These are phyloP conservation scores for Tetraneura akinire DNA, from an alignment of 1,140 invertebrate genomes.

Conservation along the genomic window DNA sequence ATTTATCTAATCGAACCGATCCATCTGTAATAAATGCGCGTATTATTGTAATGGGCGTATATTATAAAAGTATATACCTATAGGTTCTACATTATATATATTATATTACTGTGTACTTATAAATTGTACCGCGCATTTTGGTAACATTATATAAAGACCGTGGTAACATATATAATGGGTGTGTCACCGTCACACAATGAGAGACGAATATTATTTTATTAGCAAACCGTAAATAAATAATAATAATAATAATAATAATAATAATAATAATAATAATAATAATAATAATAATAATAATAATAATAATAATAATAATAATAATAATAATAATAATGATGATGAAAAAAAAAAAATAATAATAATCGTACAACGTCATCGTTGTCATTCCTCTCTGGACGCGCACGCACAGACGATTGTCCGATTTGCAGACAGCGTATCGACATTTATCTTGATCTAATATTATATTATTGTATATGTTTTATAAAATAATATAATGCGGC, in stretches of 20 bases:
- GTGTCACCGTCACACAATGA: neutral
- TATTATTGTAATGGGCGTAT: no score
- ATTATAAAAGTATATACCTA: neutral
- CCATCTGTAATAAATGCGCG: neutral
- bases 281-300: no score
- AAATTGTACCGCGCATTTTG: neutral
- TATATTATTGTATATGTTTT: no score
- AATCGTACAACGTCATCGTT: no score
- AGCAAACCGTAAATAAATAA: neutral
- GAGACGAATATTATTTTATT: constrained; percentile 27
- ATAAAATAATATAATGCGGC: no score
- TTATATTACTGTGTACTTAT: no score
- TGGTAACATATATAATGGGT: neutral
- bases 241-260: neutral
- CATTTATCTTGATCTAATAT: no score
- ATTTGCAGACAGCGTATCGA: neutral
- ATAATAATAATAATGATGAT: no score
- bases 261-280: neutral
- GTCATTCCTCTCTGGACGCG: neutral
- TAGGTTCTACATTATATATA: neutral
- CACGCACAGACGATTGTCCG: neutral
- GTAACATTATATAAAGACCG: constrained; percentile 1
- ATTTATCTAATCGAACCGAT: constrained; percentile 23
- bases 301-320: no score
- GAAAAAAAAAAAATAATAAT: no score